Percentiles rank a stretch among this genome's conserved stretches.
phyloP scores from a whole-genome alignment of 1,140 invertebrate genomes.

The Macrocentrus cingulum region DNA sequence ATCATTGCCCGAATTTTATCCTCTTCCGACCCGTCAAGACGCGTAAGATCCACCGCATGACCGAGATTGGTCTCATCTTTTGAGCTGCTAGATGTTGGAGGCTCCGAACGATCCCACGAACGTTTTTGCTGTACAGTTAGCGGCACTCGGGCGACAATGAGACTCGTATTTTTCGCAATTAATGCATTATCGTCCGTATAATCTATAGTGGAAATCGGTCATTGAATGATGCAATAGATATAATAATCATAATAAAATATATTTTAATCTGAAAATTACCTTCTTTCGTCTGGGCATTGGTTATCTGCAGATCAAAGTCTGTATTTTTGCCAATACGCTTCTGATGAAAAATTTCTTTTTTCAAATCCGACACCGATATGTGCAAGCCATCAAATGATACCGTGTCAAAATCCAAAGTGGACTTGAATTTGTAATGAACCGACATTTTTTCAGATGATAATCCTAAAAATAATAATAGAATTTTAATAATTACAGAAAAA shows the following conservation, averaged over 20 bases:
- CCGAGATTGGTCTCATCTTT: slow-evolving; percentile 62
- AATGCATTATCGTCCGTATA: slow-evolving; percentile 87
- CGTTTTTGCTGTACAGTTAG: slow-evolving; percentile 75
- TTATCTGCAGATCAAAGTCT: slow-evolving; percentile 94
- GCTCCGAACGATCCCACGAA: slow-evolving; percentile 66
- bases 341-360: slow-evolving; percentile 92
- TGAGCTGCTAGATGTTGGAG: slow-evolving; percentile 53
- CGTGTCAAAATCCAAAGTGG: slow-evolving; percentile 90
- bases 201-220: slow-evolving; percentile 65
- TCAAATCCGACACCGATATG: slow-evolving; percentile 92
- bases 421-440: slow-evolving; percentile 98
- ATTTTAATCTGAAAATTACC: slow-evolving; percentile 61
- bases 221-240: slow-evolving; percentile 10
- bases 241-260: slow-evolving; percentile 12
- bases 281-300: slow-evolving; percentile 97
- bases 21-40: slow-evolving; percentile 90
- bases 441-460: slow-evolving; percentile 71
- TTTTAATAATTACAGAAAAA: no score
- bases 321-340: slow-evolving; percentile 91
- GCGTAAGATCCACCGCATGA: slow-evolving; percentile 80
- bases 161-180: slow-evolving; percentile 95
- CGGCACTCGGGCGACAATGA: slow-evolving; percentile 92
- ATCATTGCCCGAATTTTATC: slow-evolving; percentile 98
- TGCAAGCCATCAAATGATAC: slow-evolving; percentile 96
- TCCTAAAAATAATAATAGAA: not conserved